Conservation (phyloP, 2,113 vertebrate species). For the Hippocampus mohnikei region DNA sequence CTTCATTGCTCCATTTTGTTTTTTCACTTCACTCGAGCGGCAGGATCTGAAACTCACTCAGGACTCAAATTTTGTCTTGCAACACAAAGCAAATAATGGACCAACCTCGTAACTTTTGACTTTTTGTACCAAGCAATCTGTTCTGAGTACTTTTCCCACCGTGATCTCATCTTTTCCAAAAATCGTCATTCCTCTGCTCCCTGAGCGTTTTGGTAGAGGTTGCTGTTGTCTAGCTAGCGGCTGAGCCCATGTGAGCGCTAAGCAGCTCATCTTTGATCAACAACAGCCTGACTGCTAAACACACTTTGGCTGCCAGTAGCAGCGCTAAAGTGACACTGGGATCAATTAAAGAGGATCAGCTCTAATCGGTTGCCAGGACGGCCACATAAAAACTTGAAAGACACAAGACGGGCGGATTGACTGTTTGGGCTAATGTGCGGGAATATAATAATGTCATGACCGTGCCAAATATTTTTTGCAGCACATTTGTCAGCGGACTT, state of each 20-base stretch:
- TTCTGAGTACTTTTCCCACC: background rate
- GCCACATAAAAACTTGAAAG: constrained; percentile 3
- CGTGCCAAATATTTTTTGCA: background rate
- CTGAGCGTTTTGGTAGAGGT: constrained; percentile 2
- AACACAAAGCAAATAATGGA: background rate
- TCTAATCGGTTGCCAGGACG: constrained; percentile 44
- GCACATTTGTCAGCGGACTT: background rate
- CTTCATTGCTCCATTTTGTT: too few relatives aligned
- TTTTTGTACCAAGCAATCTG: too few relatives aligned
- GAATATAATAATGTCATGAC: background rate
- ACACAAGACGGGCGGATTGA: background rate
- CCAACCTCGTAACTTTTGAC: background rate
- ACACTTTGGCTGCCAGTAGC: constrained; percentile 24
- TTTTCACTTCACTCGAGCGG: too few relatives aligned
- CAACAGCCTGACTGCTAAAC: constrained; percentile 33
- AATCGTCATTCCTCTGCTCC: background rate
- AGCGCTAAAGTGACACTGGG: constrained; percentile 27
- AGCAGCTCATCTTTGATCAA: constrained; percentile 41
- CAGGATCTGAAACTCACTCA: too few relatives aligned
- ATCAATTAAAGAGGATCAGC: constrained; percentile 52
- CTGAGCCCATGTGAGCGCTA: constrained; percentile 38
- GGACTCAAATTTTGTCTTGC: too few relatives aligned
- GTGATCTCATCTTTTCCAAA: background rate
- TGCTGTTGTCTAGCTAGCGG: constrained; percentile 33
- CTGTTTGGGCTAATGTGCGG: background rate